These are phyloP conservation scores for Diacarnus erythraeanus DNA, from an alignment of 37 sponge, comb jelly and placozoan species.

Conservation along the genomic window DNA sequence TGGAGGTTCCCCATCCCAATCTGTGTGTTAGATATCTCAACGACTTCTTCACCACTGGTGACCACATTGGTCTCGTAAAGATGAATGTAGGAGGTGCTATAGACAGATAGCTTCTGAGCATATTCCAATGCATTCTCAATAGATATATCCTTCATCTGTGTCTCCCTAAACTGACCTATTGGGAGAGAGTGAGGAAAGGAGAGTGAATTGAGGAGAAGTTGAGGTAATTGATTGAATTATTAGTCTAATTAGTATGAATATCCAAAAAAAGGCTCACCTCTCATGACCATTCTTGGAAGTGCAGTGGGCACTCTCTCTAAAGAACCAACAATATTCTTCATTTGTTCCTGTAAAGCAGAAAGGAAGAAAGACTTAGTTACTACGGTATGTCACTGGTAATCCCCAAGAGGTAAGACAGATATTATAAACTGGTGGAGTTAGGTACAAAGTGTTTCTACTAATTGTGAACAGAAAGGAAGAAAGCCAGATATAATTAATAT, in stretches of 20 bases:
- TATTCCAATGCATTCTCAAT: slow-evolving; percentile 8
- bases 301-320: slow-evolving; percentile 26
- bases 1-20: slow-evolving; percentile 64
- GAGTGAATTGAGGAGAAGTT: no score
- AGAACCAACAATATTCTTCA: neutral
- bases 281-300: slow-evolving; percentile 26
- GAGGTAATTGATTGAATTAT: no score
- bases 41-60: slow-evolving; percentile 59
- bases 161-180: slow-evolving; percentile 66
- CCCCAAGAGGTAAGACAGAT: no score
- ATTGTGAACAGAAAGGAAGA: no score
- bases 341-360: neutral
- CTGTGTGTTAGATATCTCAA: slow-evolving; percentile 52
- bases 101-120: slow-evolving; percentile 50
- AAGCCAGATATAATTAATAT: no score
- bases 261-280: slow-evolving; percentile 25
- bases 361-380: no score
- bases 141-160: slow-evolving; percentile 9
- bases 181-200: no score
- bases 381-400: no score
- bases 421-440: no score
- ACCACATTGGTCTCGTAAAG: slow-evolving; percentile 55
- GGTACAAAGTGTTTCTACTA: no score
- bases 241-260: no score
- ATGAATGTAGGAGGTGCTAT: slow-evolving; percentile 34